These are phyloP conservation scores for Dicaeum eximium DNA, from an alignment of 2,113 vertebrate genomes.

Conservation along the genomic window DNA sequence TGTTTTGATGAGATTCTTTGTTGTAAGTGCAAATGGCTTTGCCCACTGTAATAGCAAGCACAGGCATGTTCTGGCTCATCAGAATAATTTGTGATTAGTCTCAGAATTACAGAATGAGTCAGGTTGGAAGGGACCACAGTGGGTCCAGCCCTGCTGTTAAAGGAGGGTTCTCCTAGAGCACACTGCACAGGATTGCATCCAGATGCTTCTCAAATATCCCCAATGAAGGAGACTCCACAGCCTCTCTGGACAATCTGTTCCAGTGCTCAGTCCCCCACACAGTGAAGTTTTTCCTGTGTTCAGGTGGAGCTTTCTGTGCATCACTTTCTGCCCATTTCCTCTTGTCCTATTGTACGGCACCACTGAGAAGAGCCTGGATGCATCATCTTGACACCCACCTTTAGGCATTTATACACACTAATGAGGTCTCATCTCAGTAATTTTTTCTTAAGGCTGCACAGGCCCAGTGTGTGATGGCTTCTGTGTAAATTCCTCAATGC, in stretches of 20 bases:
- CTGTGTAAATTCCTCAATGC: not conserved
- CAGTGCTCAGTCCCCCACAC: no score
- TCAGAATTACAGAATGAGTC: not conserved
- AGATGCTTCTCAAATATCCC: not conserved
- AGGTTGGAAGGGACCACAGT: not conserved
- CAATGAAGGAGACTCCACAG: not conserved
- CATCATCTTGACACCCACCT: not conserved
- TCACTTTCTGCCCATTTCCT: not conserved
- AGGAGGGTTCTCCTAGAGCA: not conserved
- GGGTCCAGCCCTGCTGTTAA: not conserved
- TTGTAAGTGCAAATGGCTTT: not conserved
- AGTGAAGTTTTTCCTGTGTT: not conserved
- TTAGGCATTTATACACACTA: not conserved
- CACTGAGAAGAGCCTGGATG: accelerated
- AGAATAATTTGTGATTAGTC: not conserved
- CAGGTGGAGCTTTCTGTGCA: not conserved
- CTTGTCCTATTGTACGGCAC: not conserved
- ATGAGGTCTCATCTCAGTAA: not conserved
- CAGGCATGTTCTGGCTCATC: not conserved
- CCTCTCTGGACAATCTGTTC: not conserved
- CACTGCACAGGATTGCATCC: not conserved
- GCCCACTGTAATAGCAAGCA: not conserved
- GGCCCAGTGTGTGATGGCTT: not conserved
- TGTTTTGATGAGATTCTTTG: not conserved
- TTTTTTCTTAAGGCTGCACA: not conserved